Base-by-base conservation (phyloP, 2,113 vertebrate species). In the Pardalotus punctatus region DNA sequence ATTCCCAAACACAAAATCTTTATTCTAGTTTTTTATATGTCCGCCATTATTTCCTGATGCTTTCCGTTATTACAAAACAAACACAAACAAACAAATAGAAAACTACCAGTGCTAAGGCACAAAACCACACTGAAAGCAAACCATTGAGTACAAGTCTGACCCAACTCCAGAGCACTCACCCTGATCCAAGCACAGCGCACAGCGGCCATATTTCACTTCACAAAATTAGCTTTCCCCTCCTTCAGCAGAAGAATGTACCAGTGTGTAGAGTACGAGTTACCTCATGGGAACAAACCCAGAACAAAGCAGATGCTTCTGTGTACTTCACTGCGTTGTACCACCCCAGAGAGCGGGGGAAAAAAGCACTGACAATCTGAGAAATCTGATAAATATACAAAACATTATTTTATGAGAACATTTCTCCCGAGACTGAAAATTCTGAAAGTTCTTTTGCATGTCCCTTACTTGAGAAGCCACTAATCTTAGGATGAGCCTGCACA, bases 181-280 rank as follows among this genome's bases (percentile, higher is more conserved):
- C 86, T 61, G 50, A 76, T 29, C n/a, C 89, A 50, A 85, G 62
- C 64, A 53, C 65, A 76, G 65, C 3, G 42, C 65, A 74, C 42
- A 66, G 51, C 14, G 84, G 57, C 74, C 62, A 57, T 88, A 96
- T 96, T 96, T 96, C 91, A 95, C 89, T 79, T 31, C 51, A 76
- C 56, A 83, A 71, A 81, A 89, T 36, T 7, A 74, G 69, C 65
- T 45, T 58, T 23, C 28, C 47, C 5, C 31, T 74, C 29, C 48
- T 74, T 60, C 65, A 81, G 83, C 88, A 56, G 31, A 62, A 96
- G 91, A 94, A 93, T 88, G 76, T 66, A n/a, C 33, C 67, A 43
- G 60, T 94, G 83, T 91, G 81, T 12, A 33, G 48, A 87, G 90
- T 3, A 67, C 73, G 60, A 95, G 92, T 96, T 94, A 94, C 78